Conservation (phyloP, 1,140 invertebrate genomes). For the Penaeus indicus region DNA sequence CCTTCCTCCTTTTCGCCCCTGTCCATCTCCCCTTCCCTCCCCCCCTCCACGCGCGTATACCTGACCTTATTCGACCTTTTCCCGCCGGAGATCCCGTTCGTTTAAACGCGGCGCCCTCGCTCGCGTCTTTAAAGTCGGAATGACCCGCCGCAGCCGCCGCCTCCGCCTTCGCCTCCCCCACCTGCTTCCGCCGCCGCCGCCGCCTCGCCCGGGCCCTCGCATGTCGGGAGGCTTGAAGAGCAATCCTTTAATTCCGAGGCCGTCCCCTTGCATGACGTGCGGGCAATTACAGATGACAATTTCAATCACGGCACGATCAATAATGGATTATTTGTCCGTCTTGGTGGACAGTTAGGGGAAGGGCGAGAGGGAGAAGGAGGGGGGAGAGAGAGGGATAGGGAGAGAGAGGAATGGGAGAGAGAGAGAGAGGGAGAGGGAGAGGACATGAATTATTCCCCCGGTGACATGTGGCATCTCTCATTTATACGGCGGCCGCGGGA, state of each 20-base stretch:
- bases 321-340: constrained; percentile 62
- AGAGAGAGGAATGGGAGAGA: not conserved
- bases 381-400: not conserved
- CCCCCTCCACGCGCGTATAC: too few species aligned
- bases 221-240: constrained; percentile 32
- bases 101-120: too few species aligned
- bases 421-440: not conserved
- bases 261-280: constrained; percentile 51
- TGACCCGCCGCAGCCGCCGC: too few species aligned
- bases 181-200: not conserved
- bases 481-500: not conserved
- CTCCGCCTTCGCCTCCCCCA: not conserved
- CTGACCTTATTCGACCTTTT: too few species aligned
- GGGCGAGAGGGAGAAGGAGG: not conserved
- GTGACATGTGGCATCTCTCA: constrained; percentile 23
- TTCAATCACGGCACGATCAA: constrained; percentile 59
- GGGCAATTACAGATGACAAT: constrained; percentile 55
- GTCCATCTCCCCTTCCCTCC: too few species aligned
- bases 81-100: too few species aligned
- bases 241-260: constrained; percentile 12
- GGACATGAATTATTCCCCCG: not conserved
- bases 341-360: constrained; percentile 50
- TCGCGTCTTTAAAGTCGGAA: too few species aligned
- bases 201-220: not conserved
- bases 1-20: too few species aligned